Base-by-base conservation (phyloP, 2,113 vertebrate species). In the Elaphurus davidianus region DNA sequence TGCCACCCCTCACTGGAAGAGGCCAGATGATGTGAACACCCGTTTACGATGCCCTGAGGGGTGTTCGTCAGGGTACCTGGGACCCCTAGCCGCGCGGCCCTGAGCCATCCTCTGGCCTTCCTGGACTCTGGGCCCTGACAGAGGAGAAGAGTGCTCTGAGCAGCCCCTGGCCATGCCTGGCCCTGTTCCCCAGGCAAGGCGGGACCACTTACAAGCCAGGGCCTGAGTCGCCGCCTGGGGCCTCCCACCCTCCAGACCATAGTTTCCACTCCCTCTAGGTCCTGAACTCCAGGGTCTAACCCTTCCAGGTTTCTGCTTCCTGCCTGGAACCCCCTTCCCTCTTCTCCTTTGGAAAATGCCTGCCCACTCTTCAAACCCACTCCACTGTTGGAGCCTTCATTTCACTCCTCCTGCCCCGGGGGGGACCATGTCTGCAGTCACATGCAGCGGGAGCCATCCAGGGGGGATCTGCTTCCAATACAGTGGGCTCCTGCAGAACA, bases 1-100 rank as follows among this genome's bases (percentile, higher is more conserved):
- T 50, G 45, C 78, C 45, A 33, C 12, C 1, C 86, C 13, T 12
- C 21, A 36, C 67, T 71, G 40, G 47, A 47, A 27, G 21, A 2
- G 11, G 25, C 33, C 8, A 0, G 25, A 27, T 50, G 45, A 50
- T 0, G 0, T 54, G 9, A 3, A 57, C 2, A 21, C 15, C 3
- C 16, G 7, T 33, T 52, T 55, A 43, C 3, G 0, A 74, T 45
- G 14, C 19, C 79, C 50, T 23, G 47, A 52, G 15, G 11, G 9
- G 2, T 78, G 9, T 52, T 64, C 33, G 3, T 71, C 4, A 8
- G 83, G 23, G 25, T 50, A 71, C 19, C 71, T 85, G 45, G 81
- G 50, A 50, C 23, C 13, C 12, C 47, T 55, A 12, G 19, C 47
- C 52, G 81, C 55, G 91, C 12, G 52, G 13, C 16, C 16, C 71